Conservation (phyloP, 2,113 vertebrate genomes). For the Osmerus eperlanus region DNA sequence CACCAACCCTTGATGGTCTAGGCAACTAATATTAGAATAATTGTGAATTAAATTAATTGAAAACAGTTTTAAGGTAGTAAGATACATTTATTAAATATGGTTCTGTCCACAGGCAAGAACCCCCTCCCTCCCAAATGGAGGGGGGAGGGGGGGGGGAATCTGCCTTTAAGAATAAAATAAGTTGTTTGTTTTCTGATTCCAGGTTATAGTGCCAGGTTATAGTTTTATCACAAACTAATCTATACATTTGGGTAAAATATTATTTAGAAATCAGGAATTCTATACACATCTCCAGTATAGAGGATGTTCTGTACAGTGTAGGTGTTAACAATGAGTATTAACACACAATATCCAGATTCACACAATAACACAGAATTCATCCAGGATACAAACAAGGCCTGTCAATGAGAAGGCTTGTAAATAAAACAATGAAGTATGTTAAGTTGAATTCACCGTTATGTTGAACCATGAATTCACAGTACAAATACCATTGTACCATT, state of each 20-base stretch:
- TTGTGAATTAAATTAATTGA: not conserved
- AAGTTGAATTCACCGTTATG: too few species aligned
- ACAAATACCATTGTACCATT: constrained; percentile 50
- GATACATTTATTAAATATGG: constrained; percentile 56
- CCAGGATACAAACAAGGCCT: constrained; percentile 62
- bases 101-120: constrained; percentile 50
- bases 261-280: constrained; percentile 70
- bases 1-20: not conserved
- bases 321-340: constrained; percentile 77
- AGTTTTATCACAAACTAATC: constrained; percentile 65
- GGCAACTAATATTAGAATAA: not conserved
- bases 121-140: constrained; percentile 19
- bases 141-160: constrained; percentile 13
- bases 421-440: not conserved
- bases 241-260: constrained; percentile 64
- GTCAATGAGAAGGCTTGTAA: constrained; percentile 41
- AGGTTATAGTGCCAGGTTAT: constrained; percentile 35
- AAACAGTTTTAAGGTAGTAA: constrained; percentile 37
- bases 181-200: constrained; percentile 32
- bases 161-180: constrained; percentile 9
- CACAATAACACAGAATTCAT: constrained; percentile 29
- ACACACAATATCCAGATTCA: constrained; percentile 72
- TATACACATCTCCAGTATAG: constrained; percentile 60
- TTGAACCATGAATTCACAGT: too few species aligned
- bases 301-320: constrained; percentile 68